A percentile compares a stretch with the other conserved stretches of the same genome.
Conservation (phyloP, 2,797 vertebrate species). For the Melanotaenia pygmaea region DNA sequence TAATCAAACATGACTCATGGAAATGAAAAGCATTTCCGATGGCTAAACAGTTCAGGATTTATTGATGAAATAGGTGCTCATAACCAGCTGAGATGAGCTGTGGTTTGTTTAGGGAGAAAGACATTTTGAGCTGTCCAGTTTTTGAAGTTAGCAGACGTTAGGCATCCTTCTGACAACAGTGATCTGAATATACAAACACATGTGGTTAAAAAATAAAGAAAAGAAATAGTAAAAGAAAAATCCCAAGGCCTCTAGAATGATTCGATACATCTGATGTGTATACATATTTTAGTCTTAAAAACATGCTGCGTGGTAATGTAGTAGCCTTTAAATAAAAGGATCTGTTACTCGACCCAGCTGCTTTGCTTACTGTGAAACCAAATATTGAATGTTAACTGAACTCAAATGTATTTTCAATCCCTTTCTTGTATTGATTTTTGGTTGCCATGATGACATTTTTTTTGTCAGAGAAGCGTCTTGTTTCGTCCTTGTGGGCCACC, state of each 20-base stretch:
- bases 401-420: not conserved
- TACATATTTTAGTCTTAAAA: not conserved
- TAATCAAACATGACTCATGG: too few relatives aligned
- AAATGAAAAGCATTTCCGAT: not conserved
- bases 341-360: not conserved
- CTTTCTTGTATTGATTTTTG: constrained; percentile 9
- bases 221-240: not conserved
- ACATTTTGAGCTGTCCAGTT: too few relatives aligned
- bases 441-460: constrained; percentile 33
- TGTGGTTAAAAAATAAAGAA: not conserved
- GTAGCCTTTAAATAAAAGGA: not conserved
- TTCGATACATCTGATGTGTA: not conserved
- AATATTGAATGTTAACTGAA: not conserved
- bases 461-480: constrained; percentile 16
- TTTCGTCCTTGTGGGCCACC: constrained; percentile 5
- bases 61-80: not conserved
- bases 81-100: not conserved
- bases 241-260: not conserved
- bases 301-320: not conserved
- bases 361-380: constrained; percentile 4
- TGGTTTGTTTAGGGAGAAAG: not conserved
- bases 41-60: too few relatives aligned
- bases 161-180: too few relatives aligned
- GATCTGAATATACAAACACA: not conserved
- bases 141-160: too few relatives aligned